These are phyloP conservation scores for Neostethus bicornis DNA, from an alignment of 2,797 vertebrate genomes.

Conservation along the genomic window DNA sequence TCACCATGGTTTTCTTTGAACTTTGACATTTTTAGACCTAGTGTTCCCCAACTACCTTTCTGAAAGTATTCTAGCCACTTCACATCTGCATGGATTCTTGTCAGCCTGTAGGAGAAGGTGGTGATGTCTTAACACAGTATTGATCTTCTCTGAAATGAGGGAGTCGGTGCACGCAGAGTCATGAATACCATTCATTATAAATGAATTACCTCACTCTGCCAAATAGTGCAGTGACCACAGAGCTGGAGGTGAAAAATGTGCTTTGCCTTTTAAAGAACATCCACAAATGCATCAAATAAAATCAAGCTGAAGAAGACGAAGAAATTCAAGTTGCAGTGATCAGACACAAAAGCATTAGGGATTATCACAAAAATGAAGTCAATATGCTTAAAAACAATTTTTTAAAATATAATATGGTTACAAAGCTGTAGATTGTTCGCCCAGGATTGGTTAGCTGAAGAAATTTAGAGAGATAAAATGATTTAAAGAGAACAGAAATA, in stretches of 20 bases:
- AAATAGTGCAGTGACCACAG: slow-evolving; percentile 16
- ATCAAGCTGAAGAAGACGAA: slow-evolving; percentile 5
- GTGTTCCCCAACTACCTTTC: background rate
- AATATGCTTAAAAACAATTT: too few species aligned
- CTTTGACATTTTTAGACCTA: background rate
- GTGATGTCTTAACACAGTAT: slow-evolving; percentile 50
- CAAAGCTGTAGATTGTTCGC: too few species aligned
- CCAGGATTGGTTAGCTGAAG: too few species aligned
- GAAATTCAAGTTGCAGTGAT: slow-evolving; percentile 14
- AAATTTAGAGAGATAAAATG: background rate
- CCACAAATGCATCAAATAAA: slow-evolving; percentile 11
- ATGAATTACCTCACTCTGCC: slow-evolving; percentile 33
- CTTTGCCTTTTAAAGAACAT: slow-evolving; percentile 37
- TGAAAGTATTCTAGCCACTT: slow-evolving; percentile 24
- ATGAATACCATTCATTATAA: slow-evolving; percentile 60
- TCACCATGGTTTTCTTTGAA: too few species aligned
- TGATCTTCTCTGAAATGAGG: slow-evolving; percentile 49
- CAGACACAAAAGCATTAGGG: too few species aligned
- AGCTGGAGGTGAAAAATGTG: slow-evolving; percentile 31
- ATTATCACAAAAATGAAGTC: too few species aligned
- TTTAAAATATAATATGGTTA: too few species aligned
- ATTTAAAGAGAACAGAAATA: background rate
- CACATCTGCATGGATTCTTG: slow-evolving; percentile 10
- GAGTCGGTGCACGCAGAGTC: slow-evolving; percentile 45
- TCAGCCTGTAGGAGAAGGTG: slow-evolving; percentile 39